Base-by-base conservation (phyloP, 2,888 invertebrate genomes). In the Parapristionchus giblindavisi region DNA sequence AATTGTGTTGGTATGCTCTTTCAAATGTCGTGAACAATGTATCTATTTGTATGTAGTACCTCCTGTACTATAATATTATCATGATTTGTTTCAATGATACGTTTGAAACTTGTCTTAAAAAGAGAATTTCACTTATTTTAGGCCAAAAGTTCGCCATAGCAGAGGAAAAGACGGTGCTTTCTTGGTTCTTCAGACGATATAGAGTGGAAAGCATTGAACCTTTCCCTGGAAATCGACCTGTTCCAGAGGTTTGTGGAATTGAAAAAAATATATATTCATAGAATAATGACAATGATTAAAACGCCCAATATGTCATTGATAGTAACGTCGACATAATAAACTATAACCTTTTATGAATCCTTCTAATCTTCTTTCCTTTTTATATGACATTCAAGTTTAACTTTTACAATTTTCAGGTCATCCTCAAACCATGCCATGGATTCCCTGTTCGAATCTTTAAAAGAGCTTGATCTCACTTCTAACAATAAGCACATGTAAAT, bases 1-100 rank as follows among this genome's bases (percentile, higher is more conserved):
- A 90, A 90, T 81, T 90, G 90, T 78, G 89, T 90, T 51, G 90
- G 84, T 80, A 32, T 17, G 5, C 29, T 60, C 8, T 32, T 60
- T 34, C 14, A 14, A 6, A 11, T 77, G 43, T 56, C 58, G 58
- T 51, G 76, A 90, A 85, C 83, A 85, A 82, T 80, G 83, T 34
- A 83, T 84, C 63, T 82, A 83, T n/a, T 65, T 88, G 76, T 77
- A 88, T 77, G 89, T 89, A 76, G 88, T 14, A 6, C n/a, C 54
- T n/a, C 6, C 6, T 54, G 8, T 27, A 54, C 54, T 54, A 54
- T 54, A 89, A 5, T 80, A 84, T 40, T 89, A 87, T 78, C 77
- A 76, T 51, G 82, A n/a, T n/a, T n/a, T n/a, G n/a, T n/a, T n/a
- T n/a, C n/a, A n/a, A n/a, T n/a, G n/a, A n/a, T n/a, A n/a, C n/a